Base-by-base conservation (phyloP, 2,797 vertebrate species). In the Pipistrellus kuhlii region DNA sequence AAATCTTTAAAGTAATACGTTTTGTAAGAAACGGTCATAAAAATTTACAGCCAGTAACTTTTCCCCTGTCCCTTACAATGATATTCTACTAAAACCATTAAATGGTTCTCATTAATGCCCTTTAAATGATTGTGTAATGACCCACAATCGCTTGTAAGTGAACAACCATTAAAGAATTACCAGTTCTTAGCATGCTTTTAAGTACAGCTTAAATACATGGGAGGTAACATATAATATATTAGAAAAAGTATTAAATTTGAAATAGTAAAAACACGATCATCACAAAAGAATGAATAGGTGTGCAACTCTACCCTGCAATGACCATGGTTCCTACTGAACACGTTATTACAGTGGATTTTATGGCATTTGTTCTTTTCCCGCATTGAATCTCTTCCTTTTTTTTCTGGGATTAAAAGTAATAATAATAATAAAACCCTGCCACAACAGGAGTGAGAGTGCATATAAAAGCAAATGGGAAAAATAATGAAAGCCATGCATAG, bases 61-160 rank as follows among this genome's bases (percentile, higher is more conserved):
- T 99, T 98, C 98, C 98, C 98, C 98, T 98, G 98, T 99, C 98
- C 98, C 99, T 99, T 99, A 99, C 98, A 98, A 99, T 98, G 97
- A 98, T 99, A 99, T 99, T 98, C 98, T 99, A 98, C 98, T 98
- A 98, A 98, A 98, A 98, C 99, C 98, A 99, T 99, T 99, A 99
- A 99, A 99, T 99, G 98, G 98, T 98, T 99, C 99, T 99, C 99
- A 98, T 99, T 99, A 99, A 98, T 99, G 98, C 98, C 98, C 98
- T 99, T 99, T 99, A 99, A 98, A 99, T 99, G 99, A 99, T 99
- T 99, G 98, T 99, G 99, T 99, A 99, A 99, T 99, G 99, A 99
- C 99, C 99, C 99, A 98, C 99, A 99, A 99, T 99, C 98, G 98
- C 98, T 99, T 99, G 98, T 98, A 99, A 99, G 99, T 99, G 99